Base-by-base conservation (phyloP, 2,888 invertebrate species). In the Elmis aenea region DNA sequence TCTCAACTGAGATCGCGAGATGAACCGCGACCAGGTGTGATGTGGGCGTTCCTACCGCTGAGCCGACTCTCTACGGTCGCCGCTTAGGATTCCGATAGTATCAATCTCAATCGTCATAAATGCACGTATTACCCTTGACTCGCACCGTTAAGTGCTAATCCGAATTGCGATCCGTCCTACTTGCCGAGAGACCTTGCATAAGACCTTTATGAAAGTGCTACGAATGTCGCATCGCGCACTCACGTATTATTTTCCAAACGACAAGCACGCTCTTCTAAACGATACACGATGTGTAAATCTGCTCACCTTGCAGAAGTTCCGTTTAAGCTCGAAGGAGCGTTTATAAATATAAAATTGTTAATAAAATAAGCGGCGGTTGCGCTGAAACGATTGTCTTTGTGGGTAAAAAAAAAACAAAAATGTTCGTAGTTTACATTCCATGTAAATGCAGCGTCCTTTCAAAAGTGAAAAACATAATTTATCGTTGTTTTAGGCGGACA, bases 401-500 rank as follows among this genome's bases (percentile, higher is more conserved):
- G 42, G 36, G 35, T 33, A n/a, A n/a, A 47, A 45, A 45, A 45
- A 42, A 38, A 46, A 48, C 44, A 46, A 46, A 48, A 44, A 42
- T 42, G 32, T 44, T 30, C 45, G n/a, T 42, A 48, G 48, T 46
- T 48, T 48, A 46, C 46, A 48, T 48, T 48, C 46, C 35, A 33
- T 23, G 35, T 28, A 10, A 27, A 28, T 34, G 25, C 26, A 26
- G 16, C 26, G 31, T 38, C 33, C 35, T 38, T 47, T 43, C 45
- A 45, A 42, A 48, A 48, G 47, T 51, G 51, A 57, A 62, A 61
- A 64, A 60, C 59, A 63, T 65, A 65, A 64, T 65, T 65, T 65
- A 66, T 65, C 60, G 61, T n/a, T n/a, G n/a, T 64, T 59, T 57
- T 60, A 63, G 64, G 66, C 65, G 64, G 65, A 64, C 62, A 65